Evolutionary conservation across 2,797 vertebrate genomes (phyloP), one percentile per base, ranked within the genome.

Genomic region (Chiloscyllium punctatum): DNA sequence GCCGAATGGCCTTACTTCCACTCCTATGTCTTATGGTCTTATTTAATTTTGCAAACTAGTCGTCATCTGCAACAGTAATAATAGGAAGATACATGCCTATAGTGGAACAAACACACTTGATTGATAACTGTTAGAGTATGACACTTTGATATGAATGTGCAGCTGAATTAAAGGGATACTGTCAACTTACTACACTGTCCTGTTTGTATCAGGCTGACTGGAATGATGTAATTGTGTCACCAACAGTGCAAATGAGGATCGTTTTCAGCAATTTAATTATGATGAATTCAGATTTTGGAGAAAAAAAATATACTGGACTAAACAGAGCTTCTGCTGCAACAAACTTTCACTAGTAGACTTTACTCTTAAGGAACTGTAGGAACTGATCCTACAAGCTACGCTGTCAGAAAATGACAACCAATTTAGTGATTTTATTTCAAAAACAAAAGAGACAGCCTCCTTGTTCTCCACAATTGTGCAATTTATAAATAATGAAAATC

Each of bases 11-110:
- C n/a, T n/a, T n/a, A n/a, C n/a, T n/a, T n/a, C n/a, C n/a, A n/a
- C n/a, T n/a, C n/a, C n/a, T n/a, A n/a, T n/a, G n/a, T n/a, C n/a
- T n/a, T n/a, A n/a, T n/a, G n/a, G n/a, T n/a, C n/a, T n/a, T n/a
- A n/a, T n/a, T 98, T 98, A 98, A 98, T 98, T 98, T 97, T 97
- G 97, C 94, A n/a, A 53, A 95, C 94, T 74, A 57, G n/a, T n/a
- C 74, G 71, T n/a, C n/a, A n/a, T n/a, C n/a, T n/a, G n/a, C n/a
- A n/a, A n/a, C n/a, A 95, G 77, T 77, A 95, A 95, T 48, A 57
- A n/a, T 74, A 6, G 57, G 53, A 9, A 95, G 94, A 77, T 95
- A 77, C 74, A 95, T 53, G 27, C 71, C 77, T 72, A 51, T n/a
- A 3, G 71, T 9, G n/a, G 71, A 9, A 33, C 2, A 69, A 94